Evolutionary conservation across 92 coral and sea anemone species (phyloP), one percentile per base, ranked within the genome.

Genomic region (Siderastrea siderea): DNA sequence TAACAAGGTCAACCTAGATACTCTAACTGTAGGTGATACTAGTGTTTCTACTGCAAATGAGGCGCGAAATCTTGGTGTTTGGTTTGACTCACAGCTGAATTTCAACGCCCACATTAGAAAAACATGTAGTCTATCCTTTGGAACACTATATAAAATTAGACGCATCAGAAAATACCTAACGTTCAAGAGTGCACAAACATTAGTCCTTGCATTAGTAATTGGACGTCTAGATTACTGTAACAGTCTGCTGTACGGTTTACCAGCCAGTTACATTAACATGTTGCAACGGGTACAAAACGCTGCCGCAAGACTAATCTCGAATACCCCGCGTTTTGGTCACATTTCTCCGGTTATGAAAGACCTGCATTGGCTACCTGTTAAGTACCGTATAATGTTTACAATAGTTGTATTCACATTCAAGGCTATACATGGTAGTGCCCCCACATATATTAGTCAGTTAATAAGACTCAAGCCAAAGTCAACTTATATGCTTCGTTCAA

Each of bases 51-150:
- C 38, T 67, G 72, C 43, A 67, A 49, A 80, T 19, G 58, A 89
- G 83, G 94, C 84, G 60, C 73, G 84, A 82, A 91, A 87, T 75
- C 92, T 91, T 44, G 92, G 84, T 52, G 63, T 76, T 53, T 90
- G 89, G 86, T 79, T 90, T 80, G 91, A 88, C 76, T 87, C 82
- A 19, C 87, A 80, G 76, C 70, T 84, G 63, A 67, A 68, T 77
- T 80, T 86, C 68, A 75, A 70, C 72, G 57, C 65, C 50, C 94
- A 91, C 71, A 91, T 87, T 54, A 91, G 65, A 3, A 87, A 87
- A 78, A 77, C 91, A 46, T 91, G 89, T 47, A 80, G 44, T 61
- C 66, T 68, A 61, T 60, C 86, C 45, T 80, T 91, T 82, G 66
- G 61, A 65, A 67, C 82, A 74, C 67, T 90, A 54, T 70, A 79